phyloP scores from a whole-genome alignment of 2,113 vertebrate species.

The Phainopepla nitens region DNA sequence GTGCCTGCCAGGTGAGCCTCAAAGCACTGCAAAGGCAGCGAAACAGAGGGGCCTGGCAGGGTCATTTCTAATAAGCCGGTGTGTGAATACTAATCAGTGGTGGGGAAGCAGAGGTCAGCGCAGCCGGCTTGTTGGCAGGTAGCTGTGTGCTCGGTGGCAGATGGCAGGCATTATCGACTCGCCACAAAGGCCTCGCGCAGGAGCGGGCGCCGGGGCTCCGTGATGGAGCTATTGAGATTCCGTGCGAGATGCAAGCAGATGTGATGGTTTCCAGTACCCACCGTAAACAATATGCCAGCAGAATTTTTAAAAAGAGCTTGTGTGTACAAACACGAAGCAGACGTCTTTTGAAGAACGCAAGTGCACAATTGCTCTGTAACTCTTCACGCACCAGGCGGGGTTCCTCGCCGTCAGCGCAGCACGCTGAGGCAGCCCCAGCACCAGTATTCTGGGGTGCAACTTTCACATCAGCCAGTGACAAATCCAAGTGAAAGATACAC shows the following conservation, averaged over 20 bases:
- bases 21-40: constrained; percentile 71
- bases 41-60: constrained; percentile 73
- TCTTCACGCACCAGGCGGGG: background rate
- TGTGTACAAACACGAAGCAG: constrained; percentile 77
- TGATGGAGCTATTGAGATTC: constrained; percentile 85
- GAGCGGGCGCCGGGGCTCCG: constrained; percentile 66
- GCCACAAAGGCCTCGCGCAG: constrained; percentile 77
- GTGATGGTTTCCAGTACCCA: constrained; percentile 77
- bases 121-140: constrained; percentile 79
- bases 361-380: constrained; percentile 52
- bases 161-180: constrained; percentile 84
- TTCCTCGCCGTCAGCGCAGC: background rate
- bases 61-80: constrained; percentile 78
- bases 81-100: constrained; percentile 81
- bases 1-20: constrained; percentile 81
- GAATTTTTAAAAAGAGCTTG: constrained; percentile 77
- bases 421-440: background rate
- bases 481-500: background rate
- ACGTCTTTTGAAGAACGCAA: constrained; percentile 58
- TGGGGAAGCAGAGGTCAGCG: constrained; percentile 79
- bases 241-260: constrained; percentile 77
- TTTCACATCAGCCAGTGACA: background rate
- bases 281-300: constrained; percentile 79
- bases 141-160: constrained; percentile 82
- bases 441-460: background rate